These are phyloP conservation scores for Ianthella basta DNA, from an alignment of 37 sponge, comb jelly and placozoan species.

Conservation along the genomic window DNA sequence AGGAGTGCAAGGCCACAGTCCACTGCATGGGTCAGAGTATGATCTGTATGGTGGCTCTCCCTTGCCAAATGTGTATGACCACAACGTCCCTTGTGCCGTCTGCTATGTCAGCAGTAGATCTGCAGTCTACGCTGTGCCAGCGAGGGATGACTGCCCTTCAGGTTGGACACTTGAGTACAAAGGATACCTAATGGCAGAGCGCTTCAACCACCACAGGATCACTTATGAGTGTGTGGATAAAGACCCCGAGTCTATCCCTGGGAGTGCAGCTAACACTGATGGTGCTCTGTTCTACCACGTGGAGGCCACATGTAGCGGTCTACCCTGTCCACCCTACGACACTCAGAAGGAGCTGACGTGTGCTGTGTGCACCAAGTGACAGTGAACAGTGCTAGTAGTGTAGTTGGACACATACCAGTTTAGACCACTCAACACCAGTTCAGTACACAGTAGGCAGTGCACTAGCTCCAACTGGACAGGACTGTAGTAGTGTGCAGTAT, in stretches of 20 bases:
- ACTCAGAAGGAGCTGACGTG: slow-evolving; percentile 57
- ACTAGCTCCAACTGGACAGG: no score
- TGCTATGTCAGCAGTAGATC: slow-evolving; percentile 40
- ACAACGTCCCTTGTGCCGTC: slow-evolving; percentile 34
- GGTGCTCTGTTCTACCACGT: slow-evolving; percentile 48
- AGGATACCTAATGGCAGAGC: slow-evolving; percentile 61
- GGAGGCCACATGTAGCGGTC: slow-evolving; percentile 52
- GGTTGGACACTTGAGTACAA: slow-evolving; percentile 58
- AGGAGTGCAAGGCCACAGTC: slow-evolving; percentile 28
- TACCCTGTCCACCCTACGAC: slow-evolving; percentile 57
- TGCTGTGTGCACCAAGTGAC: slow-evolving; percentile 60
- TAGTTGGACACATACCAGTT: no score
- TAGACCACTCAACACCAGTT: no score
- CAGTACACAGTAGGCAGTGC: no score
- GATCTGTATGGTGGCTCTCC: neutral
- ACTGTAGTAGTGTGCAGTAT: no score
- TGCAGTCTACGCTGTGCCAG: slow-evolving; percentile 50
- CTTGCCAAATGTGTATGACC: neutral
- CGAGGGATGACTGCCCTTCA: slow-evolving; percentile 36
- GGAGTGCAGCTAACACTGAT: slow-evolving; percentile 26
- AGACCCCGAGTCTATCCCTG: slow-evolving; percentile 39
- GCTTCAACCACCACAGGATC: neutral
- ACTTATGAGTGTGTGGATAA: slow-evolving; percentile 66
- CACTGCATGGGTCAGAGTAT: slow-evolving; percentile 31
- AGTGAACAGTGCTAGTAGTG: neutral